These are phyloP conservation scores for Aporophyla lueneburgensis DNA, from an alignment of 2,888 invertebrate species.

Conservation along the genomic window DNA sequence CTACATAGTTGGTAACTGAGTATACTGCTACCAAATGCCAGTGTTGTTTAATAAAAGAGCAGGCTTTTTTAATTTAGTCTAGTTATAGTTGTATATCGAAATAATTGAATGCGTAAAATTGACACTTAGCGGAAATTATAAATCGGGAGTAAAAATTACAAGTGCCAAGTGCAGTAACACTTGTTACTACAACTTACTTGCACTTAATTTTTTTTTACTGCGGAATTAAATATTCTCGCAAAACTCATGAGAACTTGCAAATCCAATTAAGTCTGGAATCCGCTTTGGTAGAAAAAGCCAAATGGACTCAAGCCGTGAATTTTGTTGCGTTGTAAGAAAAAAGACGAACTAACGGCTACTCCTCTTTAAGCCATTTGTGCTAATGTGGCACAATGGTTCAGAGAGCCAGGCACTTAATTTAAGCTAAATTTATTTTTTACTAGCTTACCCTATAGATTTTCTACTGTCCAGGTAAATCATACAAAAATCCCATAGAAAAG, in stretches of 20 bases:
- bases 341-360: background rate
- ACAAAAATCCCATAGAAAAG: background rate
- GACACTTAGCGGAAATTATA: background rate
- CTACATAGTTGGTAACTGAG: background rate
- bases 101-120: background rate
- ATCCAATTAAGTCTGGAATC: background rate
- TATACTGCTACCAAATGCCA: conserved; percentile 1
- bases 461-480: background rate
- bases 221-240: background rate
- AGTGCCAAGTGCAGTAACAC: background rate
- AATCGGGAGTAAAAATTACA: background rate
- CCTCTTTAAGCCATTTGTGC: background rate
- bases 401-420: background rate
- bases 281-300: background rate
- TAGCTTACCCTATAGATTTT: too few relatives aligned
- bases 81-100: background rate
- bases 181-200: background rate
- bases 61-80: background rate
- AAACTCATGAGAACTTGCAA: background rate
- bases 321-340: background rate
- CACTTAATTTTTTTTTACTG: background rate
- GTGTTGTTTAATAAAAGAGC: too few relatives aligned
- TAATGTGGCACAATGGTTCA: background rate
- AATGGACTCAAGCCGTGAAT: background rate
- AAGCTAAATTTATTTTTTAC: background rate